A percentile compares a stretch with the other conserved stretches of the same genome.
phyloP scores from a whole-genome alignment of 2,113 vertebrate genomes.

The Balaeniceps rex region DNA sequence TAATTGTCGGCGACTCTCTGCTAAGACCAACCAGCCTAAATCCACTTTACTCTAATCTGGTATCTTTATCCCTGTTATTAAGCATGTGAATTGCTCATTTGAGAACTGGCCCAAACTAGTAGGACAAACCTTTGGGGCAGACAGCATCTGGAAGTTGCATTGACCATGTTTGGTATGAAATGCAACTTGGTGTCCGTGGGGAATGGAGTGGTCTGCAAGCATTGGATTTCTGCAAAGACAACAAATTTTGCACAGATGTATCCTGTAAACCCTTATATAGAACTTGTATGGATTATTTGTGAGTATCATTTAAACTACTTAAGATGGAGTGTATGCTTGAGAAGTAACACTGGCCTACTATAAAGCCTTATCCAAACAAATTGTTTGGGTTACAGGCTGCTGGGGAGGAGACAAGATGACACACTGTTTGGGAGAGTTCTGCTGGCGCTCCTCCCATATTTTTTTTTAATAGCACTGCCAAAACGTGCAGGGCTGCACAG shows the following conservation, averaged over 20 bases:
- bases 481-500: conserved; percentile 50
- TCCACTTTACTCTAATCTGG: conserved; percentile 22
- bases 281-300: not conserved
- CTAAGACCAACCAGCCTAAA: not conserved
- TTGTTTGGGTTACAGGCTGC: conserved; percentile 24
- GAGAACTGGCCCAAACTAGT: conserved; percentile 27
- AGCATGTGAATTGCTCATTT: not conserved
- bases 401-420: conserved; percentile 10
- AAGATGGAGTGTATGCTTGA: not conserved
- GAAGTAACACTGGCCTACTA: not conserved
- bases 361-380: conserved; percentile 35
- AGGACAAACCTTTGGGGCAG: conserved; percentile 45
- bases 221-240: conserved; percentile 19
- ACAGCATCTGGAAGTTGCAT: conserved; percentile 23
- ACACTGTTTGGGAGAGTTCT: conserved; percentile 18
- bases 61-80: conserved; percentile 8
- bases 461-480: not conserved
- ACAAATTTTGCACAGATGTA: not conserved
- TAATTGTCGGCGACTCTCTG: not conserved
- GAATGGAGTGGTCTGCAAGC: not conserved
- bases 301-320: not conserved
- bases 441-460: not conserved
- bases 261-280: not conserved
- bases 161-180: conserved; percentile 63
- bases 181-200: not conserved